Conservation (phyloP, 1,140 invertebrate genomes). For the Scaptomyza montana region DNA sequence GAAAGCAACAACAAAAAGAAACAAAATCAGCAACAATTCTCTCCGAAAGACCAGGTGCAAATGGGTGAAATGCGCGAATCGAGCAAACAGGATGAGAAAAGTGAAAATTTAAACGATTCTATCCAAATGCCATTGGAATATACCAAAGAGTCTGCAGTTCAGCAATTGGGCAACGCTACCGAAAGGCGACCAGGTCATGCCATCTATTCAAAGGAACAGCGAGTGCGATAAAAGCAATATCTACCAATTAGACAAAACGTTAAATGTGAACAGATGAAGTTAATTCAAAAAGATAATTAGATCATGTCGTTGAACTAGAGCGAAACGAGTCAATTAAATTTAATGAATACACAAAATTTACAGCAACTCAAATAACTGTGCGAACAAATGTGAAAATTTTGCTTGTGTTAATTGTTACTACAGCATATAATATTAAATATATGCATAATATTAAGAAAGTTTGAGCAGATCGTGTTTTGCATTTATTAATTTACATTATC, state of each 20-base stretch:
- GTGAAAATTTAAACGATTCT: background rate
- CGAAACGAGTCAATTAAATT: background rate
- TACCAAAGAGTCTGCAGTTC: constrained; percentile 45
- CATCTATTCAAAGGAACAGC: constrained; percentile 1
- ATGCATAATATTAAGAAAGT: no score
- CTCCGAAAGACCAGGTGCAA: background rate
- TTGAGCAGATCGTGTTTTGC: no score
- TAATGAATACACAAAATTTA: constrained; percentile 4
- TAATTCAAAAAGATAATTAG: no score
- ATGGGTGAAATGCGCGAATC: constrained; percentile 26
- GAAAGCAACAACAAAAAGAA: background rate
- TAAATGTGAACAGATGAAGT: background rate
- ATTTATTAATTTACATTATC: no score
- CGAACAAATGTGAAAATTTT: background rate
- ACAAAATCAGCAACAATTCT: background rate
- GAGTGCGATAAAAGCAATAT: background rate
- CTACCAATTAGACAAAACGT: background rate
- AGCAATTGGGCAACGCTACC: constrained; percentile 21
- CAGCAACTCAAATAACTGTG: background rate
- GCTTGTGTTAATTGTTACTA: no score
- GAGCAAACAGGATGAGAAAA: background rate
- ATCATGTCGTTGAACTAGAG: no score
- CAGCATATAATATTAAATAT: no score
- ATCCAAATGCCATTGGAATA: constrained; percentile 33
- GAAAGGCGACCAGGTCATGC: background rate